Evolutionary conservation across 2,113 vertebrate species (phyloP).

Genomic region (Muntiacus muntjak): DNA sequence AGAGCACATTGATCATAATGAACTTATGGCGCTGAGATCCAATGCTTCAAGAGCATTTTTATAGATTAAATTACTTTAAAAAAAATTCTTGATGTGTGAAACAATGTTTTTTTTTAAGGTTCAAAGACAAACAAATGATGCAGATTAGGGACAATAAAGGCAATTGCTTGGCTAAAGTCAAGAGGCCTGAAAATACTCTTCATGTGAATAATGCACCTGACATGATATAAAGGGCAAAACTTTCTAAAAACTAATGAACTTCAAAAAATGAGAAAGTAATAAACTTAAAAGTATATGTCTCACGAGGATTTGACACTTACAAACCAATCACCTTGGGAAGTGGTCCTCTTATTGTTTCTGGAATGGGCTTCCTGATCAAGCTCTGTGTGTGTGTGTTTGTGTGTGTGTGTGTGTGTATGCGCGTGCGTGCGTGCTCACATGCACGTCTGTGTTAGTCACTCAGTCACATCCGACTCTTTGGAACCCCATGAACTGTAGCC

Average conservation of each 20-base stretch:
- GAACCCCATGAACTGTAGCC: not conserved
- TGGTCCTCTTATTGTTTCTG: not conserved
- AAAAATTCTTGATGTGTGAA: not conserved
- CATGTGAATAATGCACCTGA: not conserved
- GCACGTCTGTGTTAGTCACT: not conserved
- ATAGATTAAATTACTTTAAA: not conserved
- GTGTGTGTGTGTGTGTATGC: too few relatives aligned
- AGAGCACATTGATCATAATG: not conserved
- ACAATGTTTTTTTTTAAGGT: not conserved
- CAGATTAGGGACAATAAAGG: not conserved
- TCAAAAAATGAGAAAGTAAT: not conserved
- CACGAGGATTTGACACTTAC: not conserved
- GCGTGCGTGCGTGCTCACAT: accelerated
- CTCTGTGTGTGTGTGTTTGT: not conserved
- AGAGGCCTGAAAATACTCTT: not conserved
- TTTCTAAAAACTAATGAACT: not conserved
- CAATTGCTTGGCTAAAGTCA: not conserved
- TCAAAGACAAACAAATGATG: not conserved
- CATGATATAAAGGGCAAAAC: not conserved
- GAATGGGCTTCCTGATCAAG: not conserved
- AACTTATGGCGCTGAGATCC: not conserved
- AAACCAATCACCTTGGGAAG: not conserved
- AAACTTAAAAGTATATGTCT: not conserved
- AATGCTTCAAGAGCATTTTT: not conserved
- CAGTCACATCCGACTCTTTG: not conserved